A percentile compares a stretch with the other conserved stretches of the same genome.
Evolutionary conservation across 2,888 invertebrate genomes (phyloP).

Genomic region (Resseliella maxima): DNA sequence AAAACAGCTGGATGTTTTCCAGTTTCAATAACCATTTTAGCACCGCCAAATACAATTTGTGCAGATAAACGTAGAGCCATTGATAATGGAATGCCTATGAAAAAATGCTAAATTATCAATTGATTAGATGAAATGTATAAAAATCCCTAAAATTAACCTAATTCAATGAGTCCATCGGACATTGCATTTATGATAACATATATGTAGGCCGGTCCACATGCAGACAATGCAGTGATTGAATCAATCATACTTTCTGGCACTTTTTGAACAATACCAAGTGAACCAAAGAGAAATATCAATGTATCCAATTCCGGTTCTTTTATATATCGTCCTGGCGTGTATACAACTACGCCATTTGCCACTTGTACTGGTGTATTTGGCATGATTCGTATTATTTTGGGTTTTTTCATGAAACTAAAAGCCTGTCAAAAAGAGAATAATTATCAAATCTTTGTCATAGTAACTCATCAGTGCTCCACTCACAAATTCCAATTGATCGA

Average conservation of each 20-base stretch:
- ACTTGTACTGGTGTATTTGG: slow-evolving; percentile 88
- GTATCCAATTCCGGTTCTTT: slow-evolving; percentile 70
- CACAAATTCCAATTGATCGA: slow-evolving; percentile 75
- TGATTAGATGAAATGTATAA: no score
- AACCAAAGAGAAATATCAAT: slow-evolving; percentile 70
- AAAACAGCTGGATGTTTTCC: slow-evolving; percentile 82
- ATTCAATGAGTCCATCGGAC: slow-evolving; percentile 83
- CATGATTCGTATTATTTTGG: slow-evolving; percentile 79
- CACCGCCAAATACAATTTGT: slow-evolving; percentile 80
- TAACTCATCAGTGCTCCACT: slow-evolving; percentile 57
- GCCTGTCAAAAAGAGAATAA: slow-evolving; percentile 57
- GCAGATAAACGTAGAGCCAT: slow-evolving; percentile 85
- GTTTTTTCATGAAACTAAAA: slow-evolving; percentile 62
- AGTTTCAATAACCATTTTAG: slow-evolving; percentile 81
- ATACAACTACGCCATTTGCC: slow-evolving; percentile 77
- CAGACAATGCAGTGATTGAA: slow-evolving; percentile 79
- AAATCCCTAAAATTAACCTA: no score
- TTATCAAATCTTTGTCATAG: not conserved
- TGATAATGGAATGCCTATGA: slow-evolving; percentile 87
- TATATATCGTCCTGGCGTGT: slow-evolving; percentile 71
- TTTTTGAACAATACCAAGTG: slow-evolving; percentile 77
- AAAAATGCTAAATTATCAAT: no score
- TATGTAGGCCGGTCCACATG: slow-evolving; percentile 94
- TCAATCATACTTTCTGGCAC: slow-evolving; percentile 86
- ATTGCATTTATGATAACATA: slow-evolving; percentile 73